Evolutionary conservation across 2,113 vertebrate species (phyloP).

Genomic region (Phalacrocorax carbo): DNA sequence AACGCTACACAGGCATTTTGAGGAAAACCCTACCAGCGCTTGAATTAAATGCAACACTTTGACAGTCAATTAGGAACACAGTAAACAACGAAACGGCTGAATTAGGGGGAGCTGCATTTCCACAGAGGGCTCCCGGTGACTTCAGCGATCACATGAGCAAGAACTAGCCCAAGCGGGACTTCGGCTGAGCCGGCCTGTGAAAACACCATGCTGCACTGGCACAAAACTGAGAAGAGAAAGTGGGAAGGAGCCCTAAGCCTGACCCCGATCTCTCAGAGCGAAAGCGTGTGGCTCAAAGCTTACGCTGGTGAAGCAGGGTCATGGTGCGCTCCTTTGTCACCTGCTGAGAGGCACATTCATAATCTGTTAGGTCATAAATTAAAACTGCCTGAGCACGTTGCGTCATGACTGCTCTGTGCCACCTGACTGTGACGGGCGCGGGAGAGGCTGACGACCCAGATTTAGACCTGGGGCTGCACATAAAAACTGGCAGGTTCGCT

Average conservation of each 20-base stretch:
- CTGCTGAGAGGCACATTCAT: not conserved
- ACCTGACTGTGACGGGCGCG: accelerated
- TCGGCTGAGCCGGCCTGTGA: not conserved
- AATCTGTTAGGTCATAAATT: not conserved
- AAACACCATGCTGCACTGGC: not conserved
- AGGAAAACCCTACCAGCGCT: not conserved
- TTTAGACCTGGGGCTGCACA: not conserved
- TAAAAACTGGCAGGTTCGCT: not conserved
- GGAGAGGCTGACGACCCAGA: not conserved
- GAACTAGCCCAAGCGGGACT: not conserved
- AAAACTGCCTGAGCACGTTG: not conserved
- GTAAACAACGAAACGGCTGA: not conserved
- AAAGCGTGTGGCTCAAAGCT: not conserved
- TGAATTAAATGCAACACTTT: not conserved
- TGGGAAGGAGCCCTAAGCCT: not conserved
- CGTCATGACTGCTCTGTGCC: accelerated
- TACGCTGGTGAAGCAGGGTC: not conserved
- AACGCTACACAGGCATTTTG: not conserved
- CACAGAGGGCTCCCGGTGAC: constrained; percentile 9
- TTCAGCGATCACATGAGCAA: not conserved
- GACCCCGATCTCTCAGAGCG: not conserved
- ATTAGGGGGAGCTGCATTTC: not conserved
- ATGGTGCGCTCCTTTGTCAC: not conserved
- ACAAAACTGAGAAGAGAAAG: not conserved
- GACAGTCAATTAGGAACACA: not conserved